Conservation (phyloP, 2,113 vertebrate genomes). For the Ifrita kowaldi region DNA sequence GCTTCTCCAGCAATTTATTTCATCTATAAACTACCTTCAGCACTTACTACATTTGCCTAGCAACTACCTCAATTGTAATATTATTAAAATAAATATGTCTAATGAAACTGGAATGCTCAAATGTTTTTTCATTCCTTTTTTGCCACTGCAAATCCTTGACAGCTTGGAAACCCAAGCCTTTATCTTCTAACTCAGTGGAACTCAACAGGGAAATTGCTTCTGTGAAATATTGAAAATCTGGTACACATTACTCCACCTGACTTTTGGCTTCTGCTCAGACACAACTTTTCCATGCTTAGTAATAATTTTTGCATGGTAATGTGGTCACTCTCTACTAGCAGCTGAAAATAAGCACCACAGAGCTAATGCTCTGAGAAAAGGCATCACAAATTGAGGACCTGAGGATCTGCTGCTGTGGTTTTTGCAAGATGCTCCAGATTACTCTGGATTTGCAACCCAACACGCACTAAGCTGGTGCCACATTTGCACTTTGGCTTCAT, state of each 20-base stretch:
- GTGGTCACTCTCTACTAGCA: background rate
- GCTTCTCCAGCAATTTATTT: background rate
- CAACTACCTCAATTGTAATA: background rate
- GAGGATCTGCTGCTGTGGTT: background rate
- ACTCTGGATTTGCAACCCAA: background rate
- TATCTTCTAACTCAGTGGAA: background rate
- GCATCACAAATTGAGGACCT: background rate
- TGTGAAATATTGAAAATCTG: background rate
- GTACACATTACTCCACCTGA: background rate
- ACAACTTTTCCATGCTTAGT: background rate
- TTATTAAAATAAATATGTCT: background rate
- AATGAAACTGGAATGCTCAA: background rate
- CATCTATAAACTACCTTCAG: background rate
- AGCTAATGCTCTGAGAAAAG: background rate
- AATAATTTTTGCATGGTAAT: background rate
- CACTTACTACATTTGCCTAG: background rate
- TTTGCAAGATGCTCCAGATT: background rate
- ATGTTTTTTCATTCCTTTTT: background rate
- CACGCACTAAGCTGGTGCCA: background rate
- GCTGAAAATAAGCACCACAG: background rate
- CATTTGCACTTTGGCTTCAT: background rate
- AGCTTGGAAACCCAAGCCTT: background rate
- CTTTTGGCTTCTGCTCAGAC: background rate
- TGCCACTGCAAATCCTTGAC: background rate
- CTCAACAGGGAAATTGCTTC: background rate